Base-by-base conservation (phyloP, 2,888 invertebrate species). In the Octonoba sinensis region DNA sequence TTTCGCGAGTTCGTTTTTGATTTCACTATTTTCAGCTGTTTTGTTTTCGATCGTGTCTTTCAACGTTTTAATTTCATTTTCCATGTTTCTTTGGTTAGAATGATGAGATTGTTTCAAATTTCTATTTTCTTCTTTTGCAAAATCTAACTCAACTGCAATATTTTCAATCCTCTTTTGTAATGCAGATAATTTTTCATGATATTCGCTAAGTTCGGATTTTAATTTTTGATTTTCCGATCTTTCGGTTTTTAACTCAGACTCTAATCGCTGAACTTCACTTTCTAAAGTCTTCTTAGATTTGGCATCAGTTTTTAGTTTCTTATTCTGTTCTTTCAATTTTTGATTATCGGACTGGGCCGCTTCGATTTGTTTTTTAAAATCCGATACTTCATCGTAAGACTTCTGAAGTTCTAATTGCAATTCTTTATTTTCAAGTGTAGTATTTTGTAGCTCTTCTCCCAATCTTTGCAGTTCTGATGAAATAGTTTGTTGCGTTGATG, bases 341-440 rank as follows among this genome's bases (percentile, higher is more conserved):
- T 75, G 76, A 59, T 71, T 66, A 62, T 82, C 82, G 1, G 71
- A 47, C 20, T 82, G 76, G 47, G 27, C 46, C n/a, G 51, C 56
- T 66, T 82, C 76, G 0, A 82, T 46, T 51, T 82, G 82, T 12
- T 75, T 76, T 44, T 76, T 75, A 22, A 76, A 51, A 24, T 75
- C 76, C 3, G 82, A 76, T 72, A 76, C 62, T 20, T 82, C 76
- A 72, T 82, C 76, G 51, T 82, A 82, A 4, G 82, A 75, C 56
- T 82, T 82, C 8, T 59, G 46, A 54, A 82, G 76, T 49, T 82
- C 82, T 46, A 82, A 67, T 44, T 74, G 75, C 15, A 82, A 18
- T 24, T 82, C 82, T 72, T 82, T 82, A n/a, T 51, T 82, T 72
- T 82, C 82, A 57, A 82, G n/a, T n/a, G n/a, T 60, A 36, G 82